Conservation (phyloP, 2,888 invertebrate species). For the Epinotia ramella region DNA sequence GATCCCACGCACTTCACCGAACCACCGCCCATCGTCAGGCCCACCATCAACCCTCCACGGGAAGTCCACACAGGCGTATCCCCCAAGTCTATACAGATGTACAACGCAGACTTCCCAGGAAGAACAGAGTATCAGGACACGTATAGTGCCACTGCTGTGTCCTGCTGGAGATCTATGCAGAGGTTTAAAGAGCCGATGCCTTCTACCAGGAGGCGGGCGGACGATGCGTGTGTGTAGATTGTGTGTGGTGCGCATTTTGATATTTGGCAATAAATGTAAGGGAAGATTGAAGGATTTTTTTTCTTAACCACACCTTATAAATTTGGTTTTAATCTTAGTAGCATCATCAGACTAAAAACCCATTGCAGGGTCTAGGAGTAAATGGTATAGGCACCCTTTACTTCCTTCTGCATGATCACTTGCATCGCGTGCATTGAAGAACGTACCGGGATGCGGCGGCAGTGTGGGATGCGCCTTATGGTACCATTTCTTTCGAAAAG, state of each 20-base stretch:
- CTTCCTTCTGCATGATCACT: too few species aligned
- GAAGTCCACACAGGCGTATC: conserved; percentile 69
- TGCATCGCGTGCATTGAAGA: too few species aligned
- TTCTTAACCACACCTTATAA: conserved; percentile 40
- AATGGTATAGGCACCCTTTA: too few species aligned
- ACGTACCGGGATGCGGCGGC: too few species aligned
- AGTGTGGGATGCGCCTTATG: too few species aligned
- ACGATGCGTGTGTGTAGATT: conserved; percentile 79
- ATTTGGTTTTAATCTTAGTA: too few species aligned
- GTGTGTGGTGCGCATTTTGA: background rate
- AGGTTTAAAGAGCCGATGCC: conserved; percentile 87
- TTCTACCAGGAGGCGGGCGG: conserved; percentile 85
- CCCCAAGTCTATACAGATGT: conserved; percentile 81
- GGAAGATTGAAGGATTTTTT: conserved; percentile 61
- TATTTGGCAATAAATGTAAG: conserved; percentile 49
- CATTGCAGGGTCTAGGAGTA: too few species aligned
- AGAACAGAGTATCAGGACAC: conserved; percentile 87
- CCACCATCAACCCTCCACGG: conserved; percentile 83
- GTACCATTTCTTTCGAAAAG: too few species aligned
- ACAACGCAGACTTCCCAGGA: conserved; percentile 85
- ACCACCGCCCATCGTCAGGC: conserved; percentile 81
- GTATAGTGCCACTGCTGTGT: conserved; percentile 85
- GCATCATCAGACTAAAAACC: too few species aligned
- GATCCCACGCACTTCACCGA: conserved; percentile 86
- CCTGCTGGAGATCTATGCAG: conserved; percentile 86